Evolutionary conservation across 1,140 invertebrate species (phyloP).

Genomic region (Bombus confusus): DNA sequence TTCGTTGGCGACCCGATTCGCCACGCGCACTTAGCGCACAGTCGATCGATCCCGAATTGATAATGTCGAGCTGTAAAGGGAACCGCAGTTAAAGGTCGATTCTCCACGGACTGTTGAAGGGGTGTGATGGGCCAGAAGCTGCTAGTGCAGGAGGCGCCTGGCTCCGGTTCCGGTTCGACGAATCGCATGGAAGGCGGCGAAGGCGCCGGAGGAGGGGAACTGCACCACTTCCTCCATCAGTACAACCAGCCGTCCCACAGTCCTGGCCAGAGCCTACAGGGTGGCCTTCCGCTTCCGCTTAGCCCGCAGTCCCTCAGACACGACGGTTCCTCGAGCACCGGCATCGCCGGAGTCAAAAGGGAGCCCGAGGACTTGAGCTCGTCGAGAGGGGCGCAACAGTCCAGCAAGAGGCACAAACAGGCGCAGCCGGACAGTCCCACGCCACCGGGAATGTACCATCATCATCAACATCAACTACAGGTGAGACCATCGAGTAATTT

Average conservation of each 20-base stretch:
- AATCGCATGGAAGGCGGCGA: slow-evolving; percentile 84
- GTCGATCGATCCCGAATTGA: slow-evolving; percentile 13
- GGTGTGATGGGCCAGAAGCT: slow-evolving; percentile 82
- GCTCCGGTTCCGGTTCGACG: slow-evolving; percentile 77
- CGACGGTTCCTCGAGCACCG: slow-evolving; percentile 76
- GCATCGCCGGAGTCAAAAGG: slow-evolving; percentile 84
- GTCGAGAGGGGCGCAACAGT: slow-evolving; percentile 82
- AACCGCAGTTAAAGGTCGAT: slow-evolving; percentile 53
- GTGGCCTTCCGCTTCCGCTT: slow-evolving; percentile 78
- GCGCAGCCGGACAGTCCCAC: slow-evolving; percentile 82
- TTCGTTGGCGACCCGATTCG: slow-evolving; percentile 45
- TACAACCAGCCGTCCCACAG: slow-evolving; percentile 85
- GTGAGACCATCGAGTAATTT: slow-evolving; percentile 59
- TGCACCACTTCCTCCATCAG: slow-evolving; percentile 85
- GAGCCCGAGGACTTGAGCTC: slow-evolving; percentile 87
- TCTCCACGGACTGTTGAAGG: slow-evolving; percentile 72
- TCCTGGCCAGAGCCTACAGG: slow-evolving; percentile 78
- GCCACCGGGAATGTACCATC: slow-evolving; percentile 85
- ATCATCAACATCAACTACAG: slow-evolving; percentile 82
- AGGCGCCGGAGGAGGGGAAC: slow-evolving; percentile 82
- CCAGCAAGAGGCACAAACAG: slow-evolving; percentile 81
- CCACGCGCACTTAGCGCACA: slow-evolving; percentile 47
- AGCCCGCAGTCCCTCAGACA: slow-evolving; percentile 80
- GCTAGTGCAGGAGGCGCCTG: slow-evolving; percentile 79
- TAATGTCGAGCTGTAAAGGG: slow-evolving; percentile 15